Evolutionary conservation across 1,140 invertebrate species (phyloP), one percentile per base, ranked within the genome.

Genomic region (Gryon sp.): DNA sequence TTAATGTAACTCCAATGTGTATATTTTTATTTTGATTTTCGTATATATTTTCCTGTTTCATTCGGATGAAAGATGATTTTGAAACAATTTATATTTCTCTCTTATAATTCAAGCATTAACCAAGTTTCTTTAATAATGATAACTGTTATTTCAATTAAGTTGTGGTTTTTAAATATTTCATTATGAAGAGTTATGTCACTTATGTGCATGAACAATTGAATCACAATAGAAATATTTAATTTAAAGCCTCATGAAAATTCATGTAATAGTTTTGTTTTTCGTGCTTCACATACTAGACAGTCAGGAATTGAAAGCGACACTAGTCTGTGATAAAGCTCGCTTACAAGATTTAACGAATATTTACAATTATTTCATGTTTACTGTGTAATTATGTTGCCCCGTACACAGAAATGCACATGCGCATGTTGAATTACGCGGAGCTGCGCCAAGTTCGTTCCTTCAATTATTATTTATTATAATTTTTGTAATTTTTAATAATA

Each of bases 241-340:
- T 30, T 63, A 63, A 69, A 36, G 65, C 43, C 40, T 41, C 63
- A 68, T 63, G 62, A 63, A 78, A 73, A 73, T 34, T 24, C 68
- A 66, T 78, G 73, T 63, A 50, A 55, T 55, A 63, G 46, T 48
- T 78, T 63, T 57, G 68, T 62, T 28, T n/a, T n/a, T 72, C 68
- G 68, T 73, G 68, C 59, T 66, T 65, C 62, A 68, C 75, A 45
- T 66, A 55, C 68, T 48, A 63, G 40, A 68, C 50, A 73, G 62
- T 73, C 55, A 73, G 75, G 55, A 73, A 72, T 72, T 62, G 68
- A 68, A 77, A 77, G 75, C 75, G 57, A 72, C 53, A 76, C 57
- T 76, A 69, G 63, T 69, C 65, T 18, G 63, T 76, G 73, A 76
- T 68, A 77, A 77, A 77, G 75, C 66, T 77, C 75, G 75, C 55